Conservation (phyloP, 1,140 invertebrate genomes). For the Aphelinus certus region DNA sequence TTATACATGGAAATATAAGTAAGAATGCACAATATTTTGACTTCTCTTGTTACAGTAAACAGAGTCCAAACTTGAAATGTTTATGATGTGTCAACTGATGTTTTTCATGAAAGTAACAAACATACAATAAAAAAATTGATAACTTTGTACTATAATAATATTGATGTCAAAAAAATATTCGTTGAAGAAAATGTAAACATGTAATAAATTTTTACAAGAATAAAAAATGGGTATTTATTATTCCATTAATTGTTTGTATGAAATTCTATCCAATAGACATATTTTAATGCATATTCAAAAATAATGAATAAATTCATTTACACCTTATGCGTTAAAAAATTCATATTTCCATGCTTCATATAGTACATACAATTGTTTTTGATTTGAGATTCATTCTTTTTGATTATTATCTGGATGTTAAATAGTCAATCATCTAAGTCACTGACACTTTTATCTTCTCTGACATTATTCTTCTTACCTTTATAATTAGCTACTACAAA, state of each 20-base stretch:
- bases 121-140: background rate
- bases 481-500: background rate
- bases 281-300: no score
- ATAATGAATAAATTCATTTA: no score
- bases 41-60: background rate
- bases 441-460: background rate
- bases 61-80: background rate
- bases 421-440: background rate
- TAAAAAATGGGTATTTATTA: no score
- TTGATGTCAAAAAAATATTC: background rate
- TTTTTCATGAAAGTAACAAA: background rate
- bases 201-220: background rate
- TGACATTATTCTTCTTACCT: background rate
- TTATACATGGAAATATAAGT: background rate
- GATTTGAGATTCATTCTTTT: background rate
- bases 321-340: background rate
- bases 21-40: background rate
- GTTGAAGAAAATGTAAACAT: background rate
- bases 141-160: background rate
- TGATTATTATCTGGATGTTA: background rate
- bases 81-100: background rate
- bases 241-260: no score
- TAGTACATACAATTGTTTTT: background rate
- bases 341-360: background rate
- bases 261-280: no score